phyloP scores from a whole-genome alignment of 2,888 invertebrate species.

The Sisyra terminalis region DNA sequence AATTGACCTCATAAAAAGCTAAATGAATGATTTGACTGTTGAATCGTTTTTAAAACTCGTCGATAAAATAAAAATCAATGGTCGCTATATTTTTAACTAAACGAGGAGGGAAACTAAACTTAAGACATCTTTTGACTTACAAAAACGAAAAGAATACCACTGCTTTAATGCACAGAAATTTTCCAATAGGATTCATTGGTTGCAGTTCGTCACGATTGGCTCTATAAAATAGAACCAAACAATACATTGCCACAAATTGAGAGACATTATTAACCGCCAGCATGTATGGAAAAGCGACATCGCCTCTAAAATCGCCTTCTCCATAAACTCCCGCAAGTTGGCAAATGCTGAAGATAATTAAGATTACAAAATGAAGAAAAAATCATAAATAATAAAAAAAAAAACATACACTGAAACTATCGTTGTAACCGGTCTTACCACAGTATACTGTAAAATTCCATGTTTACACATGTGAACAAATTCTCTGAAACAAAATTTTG shows the following conservation, averaged over 20 bases:
- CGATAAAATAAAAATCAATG: slow-evolving; percentile 7
- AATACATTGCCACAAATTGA: slow-evolving; percentile 94
- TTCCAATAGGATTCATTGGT: slow-evolving; percentile 88
- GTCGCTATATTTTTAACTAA: slow-evolving; percentile 5
- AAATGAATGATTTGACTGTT: not conserved
- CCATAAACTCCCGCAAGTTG: slow-evolving; percentile 73
- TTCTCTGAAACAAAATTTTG: slow-evolving; percentile 34
- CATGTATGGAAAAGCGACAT: slow-evolving; percentile 80
- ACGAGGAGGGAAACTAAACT: not conserved
- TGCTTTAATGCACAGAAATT: slow-evolving; percentile 93
- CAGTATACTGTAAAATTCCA: slow-evolving; percentile 89
- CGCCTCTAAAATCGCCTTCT: slow-evolving; percentile 76
- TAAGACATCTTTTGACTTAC: slow-evolving; percentile 47
- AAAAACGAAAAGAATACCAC: slow-evolving; percentile 97
- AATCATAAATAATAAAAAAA: slow-evolving; percentile 1
- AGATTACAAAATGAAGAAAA: not conserved
- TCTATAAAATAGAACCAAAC: slow-evolving; percentile 82
- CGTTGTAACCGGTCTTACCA: slow-evolving; percentile 79
- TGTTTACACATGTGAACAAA: slow-evolving; percentile 92
- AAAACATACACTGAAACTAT: slow-evolving; percentile 69
- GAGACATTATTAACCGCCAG: slow-evolving; percentile 77
- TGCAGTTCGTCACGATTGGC: slow-evolving; percentile 73
- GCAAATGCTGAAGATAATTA: slow-evolving; percentile 47
- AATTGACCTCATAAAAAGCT: no score
- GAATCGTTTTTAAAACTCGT: slow-evolving; percentile 2